Conservation (phyloP, 2,888 invertebrate species). For the Ferrisia virgata region DNA sequence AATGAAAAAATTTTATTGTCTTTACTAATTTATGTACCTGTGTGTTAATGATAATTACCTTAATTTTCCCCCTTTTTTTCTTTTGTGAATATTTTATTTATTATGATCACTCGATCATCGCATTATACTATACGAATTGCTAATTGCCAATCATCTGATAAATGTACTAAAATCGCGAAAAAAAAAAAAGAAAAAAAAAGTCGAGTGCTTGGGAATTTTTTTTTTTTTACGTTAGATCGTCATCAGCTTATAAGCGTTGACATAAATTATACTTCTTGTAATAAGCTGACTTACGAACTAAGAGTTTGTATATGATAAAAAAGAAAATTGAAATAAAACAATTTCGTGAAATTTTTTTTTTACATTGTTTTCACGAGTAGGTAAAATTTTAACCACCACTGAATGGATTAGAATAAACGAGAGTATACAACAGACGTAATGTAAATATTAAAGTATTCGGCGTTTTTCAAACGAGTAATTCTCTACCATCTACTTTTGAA, state of each 20-base stretch:
- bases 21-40: slow-evolving; percentile 32
- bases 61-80: not conserved
- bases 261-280: not conserved
- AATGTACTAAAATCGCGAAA: not conserved
- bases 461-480: not conserved
- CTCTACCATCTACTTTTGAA: not conserved
- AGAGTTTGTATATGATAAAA: not conserved
- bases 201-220: not conserved
- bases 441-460: slow-evolving; percentile 8
- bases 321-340: not conserved
- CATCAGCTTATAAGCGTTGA: not conserved
- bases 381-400: not conserved
- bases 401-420: not conserved
- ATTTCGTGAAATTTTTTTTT: not conserved
- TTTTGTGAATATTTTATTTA: slow-evolving; percentile 23
- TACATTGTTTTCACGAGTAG: not conserved
- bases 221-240: not conserved
- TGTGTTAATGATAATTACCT: slow-evolving; percentile 31
- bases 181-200: not conserved
- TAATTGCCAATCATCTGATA: slow-evolving; percentile 23
- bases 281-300: slow-evolving; percentile 5
- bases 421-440: not conserved
- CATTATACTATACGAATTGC: not conserved
- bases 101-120: slow-evolving; percentile 1
- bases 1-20: not conserved